Percentiles rank a stretch among this genome's conserved stretches.
Evolutionary conservation across 2,888 invertebrate genomes (phyloP).

Genomic region (Hyposoter didymator): DNA sequence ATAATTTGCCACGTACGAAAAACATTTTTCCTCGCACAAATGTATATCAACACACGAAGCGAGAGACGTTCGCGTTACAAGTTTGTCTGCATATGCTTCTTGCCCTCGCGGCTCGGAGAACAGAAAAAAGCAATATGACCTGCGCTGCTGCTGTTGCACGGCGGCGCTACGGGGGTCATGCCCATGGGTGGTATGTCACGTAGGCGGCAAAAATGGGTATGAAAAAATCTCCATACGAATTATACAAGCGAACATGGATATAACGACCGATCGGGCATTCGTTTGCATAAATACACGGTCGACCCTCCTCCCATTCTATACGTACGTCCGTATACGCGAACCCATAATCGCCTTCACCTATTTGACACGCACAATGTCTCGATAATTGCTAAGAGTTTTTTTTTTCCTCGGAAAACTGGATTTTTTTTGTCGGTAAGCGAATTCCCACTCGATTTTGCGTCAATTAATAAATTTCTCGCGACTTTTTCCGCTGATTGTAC

Average conservation of each 20-base stretch:
- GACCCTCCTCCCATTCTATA: neutral
- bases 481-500: no score
- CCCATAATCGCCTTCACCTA: neutral
- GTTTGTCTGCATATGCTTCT: neutral
- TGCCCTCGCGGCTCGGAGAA: neutral
- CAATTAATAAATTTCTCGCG: no score
- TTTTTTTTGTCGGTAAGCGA: no score
- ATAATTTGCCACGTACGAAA: neutral
- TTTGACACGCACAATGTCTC: neutral
- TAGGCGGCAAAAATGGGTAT: constrained; percentile 54
- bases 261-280: neutral
- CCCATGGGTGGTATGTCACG: constrained; percentile 42
- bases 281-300: constrained; percentile 40
- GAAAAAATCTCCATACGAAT: constrained; percentile 63
- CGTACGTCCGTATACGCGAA: neutral
- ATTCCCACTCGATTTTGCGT: no score
- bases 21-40: neutral
- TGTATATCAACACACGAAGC: neutral
- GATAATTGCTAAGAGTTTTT: neutral
- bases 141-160: constrained; percentile 16
- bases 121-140: constrained; percentile 51
- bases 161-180: constrained; percentile 34
- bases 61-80: neutral
- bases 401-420: no score
- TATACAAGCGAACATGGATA: constrained; percentile 23